Conservation (phyloP, 1,140 invertebrate genomes). For the Dreissena polymorpha region DNA sequence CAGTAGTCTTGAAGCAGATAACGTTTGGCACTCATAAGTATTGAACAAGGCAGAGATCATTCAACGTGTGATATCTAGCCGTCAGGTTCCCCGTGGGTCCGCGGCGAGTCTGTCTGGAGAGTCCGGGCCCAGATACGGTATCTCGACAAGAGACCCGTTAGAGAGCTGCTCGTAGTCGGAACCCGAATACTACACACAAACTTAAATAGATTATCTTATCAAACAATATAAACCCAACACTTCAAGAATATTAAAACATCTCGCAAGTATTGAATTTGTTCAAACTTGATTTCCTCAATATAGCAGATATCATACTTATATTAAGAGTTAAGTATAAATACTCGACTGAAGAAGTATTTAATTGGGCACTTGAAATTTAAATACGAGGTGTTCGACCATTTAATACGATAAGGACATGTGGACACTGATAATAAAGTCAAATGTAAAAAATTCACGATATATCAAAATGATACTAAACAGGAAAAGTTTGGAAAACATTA, state of each 20-base stretch:
- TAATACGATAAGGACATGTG: not conserved
- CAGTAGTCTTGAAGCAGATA: too few relatives aligned
- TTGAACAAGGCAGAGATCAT: not conserved
- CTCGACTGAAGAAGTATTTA: too few relatives aligned
- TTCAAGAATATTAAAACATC: not conserved
- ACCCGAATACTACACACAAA: conserved; percentile 45
- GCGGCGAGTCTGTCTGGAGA: not conserved
- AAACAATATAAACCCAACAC: not conserved
- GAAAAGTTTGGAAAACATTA: too few relatives aligned
- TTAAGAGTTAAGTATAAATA: too few relatives aligned
- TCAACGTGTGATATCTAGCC: not conserved
- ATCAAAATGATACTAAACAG: too few relatives aligned
- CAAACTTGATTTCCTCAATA: too few relatives aligned
- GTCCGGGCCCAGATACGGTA: conserved; percentile 29
- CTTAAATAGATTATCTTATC: too few relatives aligned
- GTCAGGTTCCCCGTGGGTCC: not conserved
- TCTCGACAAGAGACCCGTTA: conserved; percentile 45
- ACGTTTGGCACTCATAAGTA: not conserved
- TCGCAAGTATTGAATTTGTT: not conserved
- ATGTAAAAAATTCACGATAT: too few relatives aligned
- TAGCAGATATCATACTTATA: too few relatives aligned
- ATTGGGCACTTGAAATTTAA: too few relatives aligned
- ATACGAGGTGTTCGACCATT: not conserved
- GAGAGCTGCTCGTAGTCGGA: conserved; percentile 51
- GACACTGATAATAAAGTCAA: too few relatives aligned